Percentiles rank a stretch among this genome's conserved stretches.
Evolutionary conservation across 2,113 vertebrate species (phyloP).

Genomic region (Hemibagrus wyckioides): DNA sequence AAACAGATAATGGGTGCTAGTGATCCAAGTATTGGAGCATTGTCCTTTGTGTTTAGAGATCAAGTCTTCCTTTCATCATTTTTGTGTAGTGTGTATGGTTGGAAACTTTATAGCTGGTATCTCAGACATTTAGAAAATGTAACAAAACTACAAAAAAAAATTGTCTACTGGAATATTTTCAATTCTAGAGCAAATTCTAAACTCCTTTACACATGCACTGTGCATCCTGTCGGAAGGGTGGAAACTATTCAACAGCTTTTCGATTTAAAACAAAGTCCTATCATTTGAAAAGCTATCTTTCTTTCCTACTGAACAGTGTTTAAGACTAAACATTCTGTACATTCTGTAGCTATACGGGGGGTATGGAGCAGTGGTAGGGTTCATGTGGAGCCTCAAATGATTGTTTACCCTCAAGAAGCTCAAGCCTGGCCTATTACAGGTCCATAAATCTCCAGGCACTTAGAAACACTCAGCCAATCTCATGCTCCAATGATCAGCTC

Average conservation of each 20-base stretch:
- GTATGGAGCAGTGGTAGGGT: background rate
- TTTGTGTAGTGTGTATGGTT: background rate
- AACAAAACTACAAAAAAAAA: background rate
- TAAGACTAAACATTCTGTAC: background rate
- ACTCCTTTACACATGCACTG: background rate
- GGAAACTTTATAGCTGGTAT: background rate
- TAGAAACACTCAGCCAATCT: constrained; percentile 48
- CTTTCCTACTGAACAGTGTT: background rate
- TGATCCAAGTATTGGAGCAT: background rate
- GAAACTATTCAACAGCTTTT: no score
- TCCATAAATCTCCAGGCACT: constrained; percentile 45
- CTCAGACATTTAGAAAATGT: background rate
- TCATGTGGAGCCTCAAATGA: background rate
- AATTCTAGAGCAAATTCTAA: background rate
- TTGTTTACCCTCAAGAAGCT: constrained; percentile 30
- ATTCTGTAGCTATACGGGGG: background rate
- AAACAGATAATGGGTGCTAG: background rate
- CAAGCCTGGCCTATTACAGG: constrained; percentile 24
- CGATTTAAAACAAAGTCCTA: no score
- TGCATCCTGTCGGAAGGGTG: background rate
- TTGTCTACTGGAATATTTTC: background rate
- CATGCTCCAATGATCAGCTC: constrained; percentile 47
- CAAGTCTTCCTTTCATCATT: background rate
- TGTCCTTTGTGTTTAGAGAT: background rate
- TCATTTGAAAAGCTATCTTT: background rate